These are phyloP conservation scores for Scylla paramamosain DNA, from an alignment of 1,140 invertebrate species.

Conservation along the genomic window DNA sequence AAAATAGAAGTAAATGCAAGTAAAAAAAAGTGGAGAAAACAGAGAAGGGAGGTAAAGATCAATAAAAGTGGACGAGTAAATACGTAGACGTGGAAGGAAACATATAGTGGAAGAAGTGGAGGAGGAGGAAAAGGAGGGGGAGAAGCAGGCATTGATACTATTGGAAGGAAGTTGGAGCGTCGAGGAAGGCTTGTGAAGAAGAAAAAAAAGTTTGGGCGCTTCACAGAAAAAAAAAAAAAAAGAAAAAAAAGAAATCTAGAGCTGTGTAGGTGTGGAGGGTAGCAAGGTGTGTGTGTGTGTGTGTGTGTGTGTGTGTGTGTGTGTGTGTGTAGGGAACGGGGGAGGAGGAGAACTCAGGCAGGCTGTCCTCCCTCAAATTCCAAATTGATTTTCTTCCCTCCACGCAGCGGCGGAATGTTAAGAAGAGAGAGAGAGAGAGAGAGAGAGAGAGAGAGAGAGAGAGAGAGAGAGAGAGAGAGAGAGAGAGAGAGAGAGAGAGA, in stretches of 20 bases:
- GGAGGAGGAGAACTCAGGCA: too few species aligned
- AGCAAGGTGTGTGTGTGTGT: not conserved
- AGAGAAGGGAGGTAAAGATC: not conserved
- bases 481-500: not conserved
- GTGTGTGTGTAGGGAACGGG: not conserved
- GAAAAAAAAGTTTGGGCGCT: not conserved
- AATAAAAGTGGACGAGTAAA: not conserved
- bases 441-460: not conserved
- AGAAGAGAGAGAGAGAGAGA: slow-evolving; percentile 12
- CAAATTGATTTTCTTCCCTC: not conserved
- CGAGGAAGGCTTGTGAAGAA: too few species aligned
- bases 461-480: slow-evolving; percentile 18
- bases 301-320: not conserved
- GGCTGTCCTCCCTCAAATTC: not conserved
- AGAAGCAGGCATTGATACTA: too few species aligned
- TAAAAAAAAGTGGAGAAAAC: not conserved
- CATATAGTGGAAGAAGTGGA: too few species aligned
- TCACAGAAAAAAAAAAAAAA: too few species aligned
- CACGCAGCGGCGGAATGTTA: not conserved
- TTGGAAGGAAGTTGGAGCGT: too few species aligned
- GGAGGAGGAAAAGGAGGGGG: too few species aligned
- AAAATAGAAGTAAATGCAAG: not conserved
- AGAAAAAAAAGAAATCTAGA: not conserved
- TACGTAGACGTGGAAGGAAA: not conserved
- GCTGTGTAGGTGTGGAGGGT: too few species aligned